Evolutionary conservation across 2,888 invertebrate species (phyloP), one percentile per base, ranked within the genome.

Genomic region (Leucozona laternaria): DNA sequence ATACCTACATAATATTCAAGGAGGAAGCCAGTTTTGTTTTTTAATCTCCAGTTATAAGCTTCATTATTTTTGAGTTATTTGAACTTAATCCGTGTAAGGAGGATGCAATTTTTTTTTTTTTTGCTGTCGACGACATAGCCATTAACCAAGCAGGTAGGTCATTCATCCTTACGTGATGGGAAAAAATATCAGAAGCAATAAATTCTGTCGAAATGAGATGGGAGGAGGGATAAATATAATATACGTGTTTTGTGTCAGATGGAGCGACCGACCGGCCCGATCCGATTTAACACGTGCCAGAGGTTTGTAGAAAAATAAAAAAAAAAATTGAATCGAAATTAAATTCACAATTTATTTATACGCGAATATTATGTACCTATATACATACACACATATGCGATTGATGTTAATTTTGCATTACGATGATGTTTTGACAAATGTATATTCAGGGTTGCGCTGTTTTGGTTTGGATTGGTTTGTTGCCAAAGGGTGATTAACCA

Each of bases 21-120:
- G 40, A 72, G 68, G 62, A 72, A 68, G 73, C 45, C 40, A 66
- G 76, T 50, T 70, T 64, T 62, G 57, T 15, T 6, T 13, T 15
- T 83, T 62, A 73, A 71, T 66, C 64, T 34, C 66, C 58, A 34
- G 50, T 50, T 34, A 31, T 31, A 72, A 76, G 76, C 76, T 79
- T 80, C 60, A 85, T 80, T 73, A 78, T 80, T 80, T 85, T 73
- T 85, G 85, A 80, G 85, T 73, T 80, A 85, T 81, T 85, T 78
- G 77, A 80, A 85, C 80, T 85, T 80, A 80, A 85, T 80, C 79
- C 84, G 45, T 45, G 45, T 68, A 68, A 84, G 70, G 66, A 64
- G 84, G 71, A 66, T 70, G 28, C 22, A 50, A 37, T 34, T 77
- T 66, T 82, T 50, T 73, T 25, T 15, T 58, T 43, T 40, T 15